Percentiles rank a stretch among this genome's conserved stretches.
phyloP scores from a whole-genome alignment of 2,888 invertebrate species.

The Bombyx huttoni region DNA sequence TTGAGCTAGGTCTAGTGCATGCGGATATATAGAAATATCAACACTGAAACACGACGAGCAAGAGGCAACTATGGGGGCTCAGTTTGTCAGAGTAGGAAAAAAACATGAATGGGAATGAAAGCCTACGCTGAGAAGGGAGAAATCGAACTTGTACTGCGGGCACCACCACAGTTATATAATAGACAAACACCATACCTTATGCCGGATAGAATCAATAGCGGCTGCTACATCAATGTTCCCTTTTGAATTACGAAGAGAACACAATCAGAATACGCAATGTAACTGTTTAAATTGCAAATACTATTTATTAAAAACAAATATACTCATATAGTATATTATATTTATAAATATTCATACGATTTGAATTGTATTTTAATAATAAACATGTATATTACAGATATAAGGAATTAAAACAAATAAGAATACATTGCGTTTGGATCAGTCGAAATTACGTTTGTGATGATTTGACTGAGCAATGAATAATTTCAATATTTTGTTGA shows the following conservation, averaged over 20 bases:
- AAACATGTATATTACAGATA: no score
- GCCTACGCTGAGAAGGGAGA: constrained; percentile 70
- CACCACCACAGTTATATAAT: constrained; percentile 53
- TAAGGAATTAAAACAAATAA: no score
- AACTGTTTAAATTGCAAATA: not conserved
- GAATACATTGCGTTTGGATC: no score
- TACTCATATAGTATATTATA: not conserved
- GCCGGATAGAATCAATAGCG: constrained; percentile 53
- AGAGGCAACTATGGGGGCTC: constrained; percentile 44
- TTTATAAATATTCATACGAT: no score
- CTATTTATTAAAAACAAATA: not conserved
- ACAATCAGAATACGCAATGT: not conserved
- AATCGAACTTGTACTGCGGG: constrained; percentile 67
- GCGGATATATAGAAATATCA: constrained; percentile 59
- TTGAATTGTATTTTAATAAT: no score
- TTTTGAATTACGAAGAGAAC: not conserved
- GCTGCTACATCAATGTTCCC: not conserved
- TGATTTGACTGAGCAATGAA: no score
- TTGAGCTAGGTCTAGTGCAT: constrained; percentile 72
- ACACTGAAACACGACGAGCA: constrained; percentile 54
- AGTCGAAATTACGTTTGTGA: no score
- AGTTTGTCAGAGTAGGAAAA: constrained; percentile 54
- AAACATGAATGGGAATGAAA: constrained; percentile 70
- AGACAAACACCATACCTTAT: constrained; percentile 40
- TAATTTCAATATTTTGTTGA: no score